Conservation (phyloP, 2,888 invertebrate genomes). For the Acleris holmiana region DNA sequence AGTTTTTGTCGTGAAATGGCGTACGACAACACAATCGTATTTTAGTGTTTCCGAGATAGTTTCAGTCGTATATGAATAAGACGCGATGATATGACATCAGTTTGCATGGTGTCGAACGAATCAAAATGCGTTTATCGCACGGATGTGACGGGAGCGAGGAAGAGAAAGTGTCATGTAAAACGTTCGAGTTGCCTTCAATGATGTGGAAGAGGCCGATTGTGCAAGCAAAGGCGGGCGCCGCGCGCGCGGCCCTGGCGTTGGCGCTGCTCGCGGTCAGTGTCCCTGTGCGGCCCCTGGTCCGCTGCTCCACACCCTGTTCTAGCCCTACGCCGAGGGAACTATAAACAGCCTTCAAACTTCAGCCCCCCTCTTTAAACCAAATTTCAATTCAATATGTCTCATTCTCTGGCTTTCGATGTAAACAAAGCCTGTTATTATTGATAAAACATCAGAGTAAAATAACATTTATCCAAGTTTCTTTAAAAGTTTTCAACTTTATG, state of each 20-base stretch:
- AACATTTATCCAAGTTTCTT: background rate
- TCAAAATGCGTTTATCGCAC: conserved; percentile 55
- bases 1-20: conserved; percentile 33
- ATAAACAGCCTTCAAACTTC: conserved; percentile 1
- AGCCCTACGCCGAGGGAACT: background rate
- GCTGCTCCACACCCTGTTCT: too few relatives aligned
- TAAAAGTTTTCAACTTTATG: background rate
- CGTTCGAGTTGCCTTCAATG: conserved; percentile 79
- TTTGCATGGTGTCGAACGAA: conserved; percentile 46
- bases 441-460: background rate
- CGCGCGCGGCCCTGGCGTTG: conserved; percentile 55
- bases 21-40: conserved; percentile 37
- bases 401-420: background rate
- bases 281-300: background rate
- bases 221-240: conserved; percentile 67
- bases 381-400: background rate
- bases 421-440: background rate
- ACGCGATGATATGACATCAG: conserved; percentile 59
- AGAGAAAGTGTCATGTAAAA: conserved; percentile 82
- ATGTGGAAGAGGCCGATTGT: conserved; percentile 83
- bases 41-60: conserved; percentile 28
- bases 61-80: conserved; percentile 13
- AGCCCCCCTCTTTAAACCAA: background rate
- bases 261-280: conserved; percentile 65
- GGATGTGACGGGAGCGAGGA: conserved; percentile 57